Evolutionary conservation across 2,888 invertebrate species (phyloP), one percentile per base, ranked within the genome.

Genomic region (Drepanosiphum platanoidis): DNA sequence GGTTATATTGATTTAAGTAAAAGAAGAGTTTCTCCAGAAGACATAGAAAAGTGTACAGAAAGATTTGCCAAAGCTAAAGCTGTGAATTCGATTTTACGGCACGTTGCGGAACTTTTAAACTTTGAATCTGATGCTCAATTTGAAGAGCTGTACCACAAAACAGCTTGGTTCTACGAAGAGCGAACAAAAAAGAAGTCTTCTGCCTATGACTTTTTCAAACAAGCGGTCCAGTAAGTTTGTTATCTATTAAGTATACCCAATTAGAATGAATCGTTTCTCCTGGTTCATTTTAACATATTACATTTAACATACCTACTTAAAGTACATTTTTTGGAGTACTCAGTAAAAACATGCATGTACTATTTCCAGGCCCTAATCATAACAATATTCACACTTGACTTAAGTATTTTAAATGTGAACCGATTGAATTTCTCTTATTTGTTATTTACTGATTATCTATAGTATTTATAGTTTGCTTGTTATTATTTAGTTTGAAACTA

Each of bases 1-100:
- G 96, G 96, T 89, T 99, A 99, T 90, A 99, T 99, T 90, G 99
- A 99, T 93, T 93, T 99, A 88, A 99, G 99, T 87, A 99, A 99
- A 91, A 93, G 99, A 90, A 94, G 99, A 91, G 99, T 99, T 1
- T 98, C 98, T 0, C 95, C 96, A 0, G 99, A 99, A 90, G 99
- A 99, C 90, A 96, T 99, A 86, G 95, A 97, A 88, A 97, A 97
- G 90, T 99, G 99, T 90, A 99, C 98, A 89, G 99, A 99, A 90
- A 93, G 99, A 89, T 99, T 96, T 91, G 97, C 99, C 5, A 99
- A 98, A 91, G 98, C 98, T 0, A 98, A 98, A 91, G 97, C 98
- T 22, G 98, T 98, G 1, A 99, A 98, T 91, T 98, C 98, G 15
- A 98, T 99, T 89, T 91, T 99, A 80, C 93, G 99, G 82, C 99